Evolutionary conservation across 2,113 vertebrate species (phyloP), one percentile per base, ranked within the genome.

Genomic region (Rhodinocichla rosea): DNA sequence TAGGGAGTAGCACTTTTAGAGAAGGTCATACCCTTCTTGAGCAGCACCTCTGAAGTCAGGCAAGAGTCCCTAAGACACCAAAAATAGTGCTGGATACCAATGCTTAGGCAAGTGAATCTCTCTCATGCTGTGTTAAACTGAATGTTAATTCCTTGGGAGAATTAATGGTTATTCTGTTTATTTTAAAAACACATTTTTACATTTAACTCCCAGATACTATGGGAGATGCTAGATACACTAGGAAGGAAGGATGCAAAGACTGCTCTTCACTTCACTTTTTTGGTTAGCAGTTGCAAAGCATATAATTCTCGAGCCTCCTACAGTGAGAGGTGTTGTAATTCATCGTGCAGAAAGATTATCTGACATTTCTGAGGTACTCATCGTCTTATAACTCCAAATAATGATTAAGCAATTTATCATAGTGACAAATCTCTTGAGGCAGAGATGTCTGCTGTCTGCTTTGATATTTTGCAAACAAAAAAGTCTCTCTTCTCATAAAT

Each of bases 351-450:
- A 95, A 82, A 80, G 69, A 89, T 82, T 74, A 33, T 67, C 71
- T 95, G 88, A 77, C 93, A 92, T 85, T 96, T 95, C 84, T 57
- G 81, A 96, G 62, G 30, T 80, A 62, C 49, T 91, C 70, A 44
- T 80, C 7, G 0, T 86, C 77, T 81, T 79, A 26, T 27, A 62
- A 92, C 42, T 81, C 60, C 85, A 92, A 94, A 79, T 92, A 93
- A 64, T 5, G 1, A 90, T 89, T 80, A 94, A 87, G 79, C 55
- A 89, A 37, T 96, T 96, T 93, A 80, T 95, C 81, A 79, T 42
- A 79, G 76, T 92, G 90, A 92, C 62, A 91, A 7, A 59, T 91
- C 56, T 92, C 50, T 89, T 42, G 39, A 91, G 87, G 76, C 76
- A 94, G 76, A 35, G 40, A 76, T 95, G 76, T 97, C 87, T 62